Percentiles rank a stretch among this genome's conserved stretches.
Evolutionary conservation across 2,888 invertebrate species (phyloP).

Genomic region (Abrostola tripartita): DNA sequence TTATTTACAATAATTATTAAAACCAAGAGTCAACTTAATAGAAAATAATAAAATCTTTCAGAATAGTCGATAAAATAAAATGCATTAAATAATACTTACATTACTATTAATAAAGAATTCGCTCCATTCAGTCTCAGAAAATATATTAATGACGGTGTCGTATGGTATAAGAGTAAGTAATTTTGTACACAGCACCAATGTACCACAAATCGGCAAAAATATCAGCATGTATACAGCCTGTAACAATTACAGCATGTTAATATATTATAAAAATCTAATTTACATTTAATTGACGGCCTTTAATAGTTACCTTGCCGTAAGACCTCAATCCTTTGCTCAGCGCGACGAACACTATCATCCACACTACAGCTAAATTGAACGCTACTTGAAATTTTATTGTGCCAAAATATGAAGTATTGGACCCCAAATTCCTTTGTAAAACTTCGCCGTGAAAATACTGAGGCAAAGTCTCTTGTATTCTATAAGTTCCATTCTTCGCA

Average conservation of each 20-base stretch:
- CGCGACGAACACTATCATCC: slow-evolving; percentile 96
- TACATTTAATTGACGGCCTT: slow-evolving; percentile 21
- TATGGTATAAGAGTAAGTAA: slow-evolving; percentile 92
- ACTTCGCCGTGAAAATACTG: slow-evolving; percentile 96
- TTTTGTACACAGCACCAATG: slow-evolving; percentile 92
- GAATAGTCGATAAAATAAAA: neutral
- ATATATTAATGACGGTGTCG: slow-evolving; percentile 90
- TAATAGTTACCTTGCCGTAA: slow-evolving; percentile 91
- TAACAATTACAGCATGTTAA: slow-evolving; percentile 49
- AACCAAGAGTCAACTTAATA: too few relatives aligned
- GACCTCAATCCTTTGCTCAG: slow-evolving; percentile 95
- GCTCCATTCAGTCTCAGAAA: slow-evolving; percentile 94
- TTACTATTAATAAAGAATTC: slow-evolving; percentile 95
- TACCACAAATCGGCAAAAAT: slow-evolving; percentile 93
- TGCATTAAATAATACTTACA: slow-evolving; percentile 79
- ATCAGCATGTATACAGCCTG: slow-evolving; percentile 92
- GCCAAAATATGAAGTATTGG: slow-evolving; percentile 83
- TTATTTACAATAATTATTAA: too few relatives aligned
- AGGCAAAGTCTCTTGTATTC: slow-evolving; percentile 92
- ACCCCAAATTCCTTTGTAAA: slow-evolving; percentile 88
- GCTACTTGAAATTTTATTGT: slow-evolving; percentile 95
- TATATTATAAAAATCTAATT: slow-evolving; percentile 33
- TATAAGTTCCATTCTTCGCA: slow-evolving; percentile 73
- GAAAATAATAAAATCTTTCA: slow-evolving; percentile 11
- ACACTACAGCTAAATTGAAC: slow-evolving; percentile 96